phyloP scores from a whole-genome alignment of 2,888 invertebrate species.

The Hoplodrina blanda region DNA sequence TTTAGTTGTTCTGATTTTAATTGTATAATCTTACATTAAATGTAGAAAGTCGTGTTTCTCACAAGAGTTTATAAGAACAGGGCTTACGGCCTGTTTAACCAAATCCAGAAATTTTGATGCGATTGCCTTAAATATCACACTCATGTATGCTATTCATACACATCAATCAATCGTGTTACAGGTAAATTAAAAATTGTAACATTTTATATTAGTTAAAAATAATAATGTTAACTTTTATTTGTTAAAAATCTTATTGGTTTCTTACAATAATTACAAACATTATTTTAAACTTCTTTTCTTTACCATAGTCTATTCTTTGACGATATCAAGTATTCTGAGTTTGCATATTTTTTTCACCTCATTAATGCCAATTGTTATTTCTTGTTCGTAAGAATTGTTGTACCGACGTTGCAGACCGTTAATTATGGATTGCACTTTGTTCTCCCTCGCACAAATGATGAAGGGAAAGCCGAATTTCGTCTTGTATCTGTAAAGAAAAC shows the following conservation, averaged over 20 bases:
- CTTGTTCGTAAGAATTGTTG: slow-evolving; percentile 87
- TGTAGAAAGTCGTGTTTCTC: neutral
- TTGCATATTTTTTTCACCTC: slow-evolving; percentile 93
- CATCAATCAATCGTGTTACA: too few relatives aligned
- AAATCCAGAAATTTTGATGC: too few relatives aligned
- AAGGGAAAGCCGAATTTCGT: slow-evolving; percentile 93
- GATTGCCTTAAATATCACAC: too few relatives aligned
- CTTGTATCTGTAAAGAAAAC: slow-evolving; percentile 88
- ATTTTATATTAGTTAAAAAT: too few relatives aligned
- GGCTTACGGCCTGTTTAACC: too few relatives aligned
- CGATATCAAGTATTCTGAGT: slow-evolving; percentile 90
- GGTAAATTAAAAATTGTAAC: too few relatives aligned
- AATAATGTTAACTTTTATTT: too few relatives aligned
- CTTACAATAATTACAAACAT: neutral
- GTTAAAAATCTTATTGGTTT: neutral
- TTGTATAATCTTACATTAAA: neutral
- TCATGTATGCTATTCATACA: too few relatives aligned
- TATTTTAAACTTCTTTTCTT: slow-evolving; percentile 51
- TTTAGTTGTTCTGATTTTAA: neutral
- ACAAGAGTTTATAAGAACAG: too few relatives aligned
- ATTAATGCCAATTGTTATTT: slow-evolving; percentile 90
- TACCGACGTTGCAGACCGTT: slow-evolving; percentile 89
- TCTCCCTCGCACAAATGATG: slow-evolving; percentile 92
- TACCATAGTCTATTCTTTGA: slow-evolving; percentile 51
- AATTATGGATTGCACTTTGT: slow-evolving; percentile 91